phyloP scores from a whole-genome alignment of 1,140 invertebrate genomes.

The Triops cancriformis region DNA sequence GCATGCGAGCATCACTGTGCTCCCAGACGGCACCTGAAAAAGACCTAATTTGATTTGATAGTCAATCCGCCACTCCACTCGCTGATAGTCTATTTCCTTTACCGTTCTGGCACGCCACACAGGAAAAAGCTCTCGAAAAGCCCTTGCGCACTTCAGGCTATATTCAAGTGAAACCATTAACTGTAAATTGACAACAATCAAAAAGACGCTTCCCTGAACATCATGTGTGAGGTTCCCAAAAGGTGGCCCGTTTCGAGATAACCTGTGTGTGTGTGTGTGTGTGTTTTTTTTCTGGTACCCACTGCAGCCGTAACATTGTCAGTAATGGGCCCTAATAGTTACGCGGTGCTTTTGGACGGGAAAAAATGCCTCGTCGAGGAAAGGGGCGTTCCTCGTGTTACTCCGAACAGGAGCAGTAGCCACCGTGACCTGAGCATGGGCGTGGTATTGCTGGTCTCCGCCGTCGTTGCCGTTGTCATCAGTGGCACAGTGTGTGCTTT shows the following conservation, averaged over 20 bases:
- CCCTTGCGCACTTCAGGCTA: neutral
- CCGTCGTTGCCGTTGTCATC: neutral
- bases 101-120: neutral
- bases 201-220: neutral
- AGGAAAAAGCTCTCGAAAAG: neutral
- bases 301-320: neutral
- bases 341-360: neutral
- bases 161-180: neutral
- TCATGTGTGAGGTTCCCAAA: neutral
- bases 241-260: neutral
- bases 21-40: slow-evolving; percentile 12
- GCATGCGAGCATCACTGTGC: slow-evolving; percentile 8
- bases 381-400: neutral
- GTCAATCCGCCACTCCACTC: neutral
- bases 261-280: no score
- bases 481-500: slow-evolving; percentile 9
- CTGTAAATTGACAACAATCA: neutral
- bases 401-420: neutral
- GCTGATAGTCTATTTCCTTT: neutral
- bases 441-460: slow-evolving; percentile 16
- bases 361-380: neutral
- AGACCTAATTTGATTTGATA: neutral
- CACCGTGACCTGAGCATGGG: neutral
- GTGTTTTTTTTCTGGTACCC: neutral
- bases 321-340: neutral